Evolutionary conservation across 1,140 invertebrate genomes (phyloP).

Genomic region (Colletes latitarsis): DNA sequence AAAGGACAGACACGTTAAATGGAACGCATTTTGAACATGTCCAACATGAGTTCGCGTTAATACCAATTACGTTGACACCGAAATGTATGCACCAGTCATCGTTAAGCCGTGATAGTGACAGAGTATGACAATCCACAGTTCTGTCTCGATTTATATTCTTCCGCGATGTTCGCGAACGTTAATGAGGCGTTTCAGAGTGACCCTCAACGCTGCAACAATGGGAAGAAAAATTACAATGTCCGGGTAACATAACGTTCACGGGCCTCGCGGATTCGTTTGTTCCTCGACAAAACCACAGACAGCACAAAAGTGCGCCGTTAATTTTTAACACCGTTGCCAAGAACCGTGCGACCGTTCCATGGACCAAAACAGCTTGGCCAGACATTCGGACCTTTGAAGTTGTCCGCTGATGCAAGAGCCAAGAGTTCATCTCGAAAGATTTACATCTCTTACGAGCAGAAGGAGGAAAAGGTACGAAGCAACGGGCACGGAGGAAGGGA

Average conservation of each 20-base stretch:
- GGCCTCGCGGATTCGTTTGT: neutral
- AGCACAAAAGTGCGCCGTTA: constrained; percentile 19
- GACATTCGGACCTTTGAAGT: constrained; percentile 50
- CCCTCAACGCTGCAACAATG: neutral
- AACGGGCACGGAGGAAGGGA: neutral
- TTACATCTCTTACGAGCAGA: constrained; percentile 43
- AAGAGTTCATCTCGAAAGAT: constrained; percentile 53
- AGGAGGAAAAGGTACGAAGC: constrained; percentile 30
- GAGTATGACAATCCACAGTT: neutral
- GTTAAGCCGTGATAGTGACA: neutral
- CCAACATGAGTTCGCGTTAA: too few relatives aligned
- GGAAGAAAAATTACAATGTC: neutral
- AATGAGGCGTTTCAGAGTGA: neutral
- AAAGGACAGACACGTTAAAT: too few relatives aligned
- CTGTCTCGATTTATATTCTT: neutral
- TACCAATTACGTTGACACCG: too few relatives aligned
- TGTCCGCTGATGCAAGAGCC: constrained; percentile 46
- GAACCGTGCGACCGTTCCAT: constrained; percentile 11
- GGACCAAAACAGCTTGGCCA: neutral
- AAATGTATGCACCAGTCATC: too few relatives aligned
- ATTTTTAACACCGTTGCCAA: constrained; percentile 20
- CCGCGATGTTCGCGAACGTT: too few relatives aligned
- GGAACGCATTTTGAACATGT: too few relatives aligned
- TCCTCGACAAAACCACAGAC: neutral
- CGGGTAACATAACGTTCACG: neutral